phyloP scores from a whole-genome alignment of 2,888 invertebrate genomes.

The Hipparchia sbordonii region DNA sequence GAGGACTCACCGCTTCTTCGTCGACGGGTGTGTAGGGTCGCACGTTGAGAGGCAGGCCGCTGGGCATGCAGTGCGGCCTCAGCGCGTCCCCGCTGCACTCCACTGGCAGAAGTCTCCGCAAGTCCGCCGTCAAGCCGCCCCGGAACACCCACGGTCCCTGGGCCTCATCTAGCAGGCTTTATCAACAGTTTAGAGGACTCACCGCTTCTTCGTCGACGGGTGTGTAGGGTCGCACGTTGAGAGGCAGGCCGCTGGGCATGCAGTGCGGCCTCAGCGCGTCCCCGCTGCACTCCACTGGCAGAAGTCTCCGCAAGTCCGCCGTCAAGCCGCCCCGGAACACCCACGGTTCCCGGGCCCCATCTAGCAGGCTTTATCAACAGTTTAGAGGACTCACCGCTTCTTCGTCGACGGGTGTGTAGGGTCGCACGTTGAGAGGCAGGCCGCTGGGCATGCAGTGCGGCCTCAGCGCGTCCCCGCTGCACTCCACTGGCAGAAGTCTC shows the following conservation, averaged over 20 bases:
- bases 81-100: slow-evolving; percentile 93
- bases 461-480: slow-evolving; percentile 92
- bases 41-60: no score
- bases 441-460: no score
- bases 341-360: slow-evolving; percentile 99
- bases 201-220: slow-evolving; percentile 84
- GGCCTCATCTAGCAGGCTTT: slow-evolving; percentile 91
- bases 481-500: slow-evolving; percentile 94
- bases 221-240: no score
- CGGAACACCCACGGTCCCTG: slow-evolving; percentile 99
- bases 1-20: slow-evolving; percentile 74
- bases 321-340: slow-evolving; percentile 97
- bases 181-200: background rate
- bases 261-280: slow-evolving; percentile 94
- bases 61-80: no score
- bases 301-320: slow-evolving; percentile 89
- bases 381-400: slow-evolving; percentile 54
- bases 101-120: slow-evolving; percentile 93
- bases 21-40: slow-evolving; percentile 85
- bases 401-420: slow-evolving; percentile 82
- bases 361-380: slow-evolving; percentile 59
- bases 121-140: slow-evolving; percentile 93
- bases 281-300: slow-evolving; percentile 93
- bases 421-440: no score
- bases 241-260: no score